phyloP scores from a whole-genome alignment of 1,140 invertebrate genomes.

The Coboldia fuscipes region DNA sequence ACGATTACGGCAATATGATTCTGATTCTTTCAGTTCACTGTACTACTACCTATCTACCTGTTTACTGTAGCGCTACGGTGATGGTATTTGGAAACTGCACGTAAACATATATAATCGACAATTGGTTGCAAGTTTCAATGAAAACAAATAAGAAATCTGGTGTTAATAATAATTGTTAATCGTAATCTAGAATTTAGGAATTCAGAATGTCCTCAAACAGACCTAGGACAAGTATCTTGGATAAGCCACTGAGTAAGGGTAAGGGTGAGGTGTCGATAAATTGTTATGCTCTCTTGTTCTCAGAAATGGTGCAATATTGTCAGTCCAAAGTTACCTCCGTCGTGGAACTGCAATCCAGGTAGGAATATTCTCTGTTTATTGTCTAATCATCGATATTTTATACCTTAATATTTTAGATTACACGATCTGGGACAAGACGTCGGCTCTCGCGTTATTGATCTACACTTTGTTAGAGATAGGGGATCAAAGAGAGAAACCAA shows the following conservation, averaged over 20 bases:
- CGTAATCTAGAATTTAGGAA: too few relatives aligned
- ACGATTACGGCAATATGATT: too few relatives aligned
- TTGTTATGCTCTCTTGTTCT: conserved; percentile 88
- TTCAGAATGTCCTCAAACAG: conserved; percentile 23
- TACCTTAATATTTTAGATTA: conserved; percentile 34
- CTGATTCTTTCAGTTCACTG: too few relatives aligned
- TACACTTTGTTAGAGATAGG: conserved; percentile 83
- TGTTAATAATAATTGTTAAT: too few relatives aligned
- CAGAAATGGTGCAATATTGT: conserved; percentile 95
- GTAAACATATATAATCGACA: too few relatives aligned
- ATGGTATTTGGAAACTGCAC: too few relatives aligned
- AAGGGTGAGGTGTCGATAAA: conserved; percentile 82
- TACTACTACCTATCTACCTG: too few relatives aligned
- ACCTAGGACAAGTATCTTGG: conserved; percentile 63
- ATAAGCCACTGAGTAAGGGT: conserved; percentile 79
- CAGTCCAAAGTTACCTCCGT: conserved; percentile 90
- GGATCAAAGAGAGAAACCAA: conserved; percentile 91
- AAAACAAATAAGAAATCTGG: too few relatives aligned
- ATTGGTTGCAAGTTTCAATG: too few relatives aligned
- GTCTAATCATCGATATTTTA: not conserved
- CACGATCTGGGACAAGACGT: conserved; percentile 89
- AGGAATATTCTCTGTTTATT: not conserved
- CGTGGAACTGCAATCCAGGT: conserved; percentile 60
- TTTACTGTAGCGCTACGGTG: too few relatives aligned
- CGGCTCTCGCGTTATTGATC: conserved; percentile 77